Conservation (phyloP, 2,888 invertebrate genomes). For the Euzophera pinguis region DNA sequence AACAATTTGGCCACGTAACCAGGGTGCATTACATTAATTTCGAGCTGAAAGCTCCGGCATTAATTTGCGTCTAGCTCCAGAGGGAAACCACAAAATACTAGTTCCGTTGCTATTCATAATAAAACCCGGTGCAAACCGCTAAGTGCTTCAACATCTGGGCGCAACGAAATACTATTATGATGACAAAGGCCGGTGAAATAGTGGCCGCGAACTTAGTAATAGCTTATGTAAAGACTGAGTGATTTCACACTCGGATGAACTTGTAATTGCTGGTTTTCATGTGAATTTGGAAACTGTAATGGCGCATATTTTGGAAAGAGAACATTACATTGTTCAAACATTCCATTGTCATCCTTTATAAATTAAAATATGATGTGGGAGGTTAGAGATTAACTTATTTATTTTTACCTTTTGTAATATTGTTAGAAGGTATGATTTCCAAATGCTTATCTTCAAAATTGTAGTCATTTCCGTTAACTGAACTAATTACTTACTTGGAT, state of each 20-base stretch:
- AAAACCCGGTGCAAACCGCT: slow-evolving; percentile 72
- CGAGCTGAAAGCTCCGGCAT: slow-evolving; percentile 73
- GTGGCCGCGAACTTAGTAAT: slow-evolving; percentile 21
- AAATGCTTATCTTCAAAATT: too few relatives aligned
- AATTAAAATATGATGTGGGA: too few relatives aligned
- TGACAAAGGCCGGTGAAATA: slow-evolving; percentile 55
- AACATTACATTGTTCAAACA: too few relatives aligned
- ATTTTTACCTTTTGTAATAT: too few relatives aligned
- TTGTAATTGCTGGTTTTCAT: not conserved
- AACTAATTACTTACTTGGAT: too few relatives aligned
- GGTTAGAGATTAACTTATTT: too few relatives aligned
- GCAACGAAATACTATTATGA: slow-evolving; percentile 65
- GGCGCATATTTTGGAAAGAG: not conserved
- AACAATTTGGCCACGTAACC: slow-evolving; percentile 71
- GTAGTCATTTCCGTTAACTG: too few relatives aligned
- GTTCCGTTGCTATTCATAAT: slow-evolving; percentile 78
- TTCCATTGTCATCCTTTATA: too few relatives aligned
- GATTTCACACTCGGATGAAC: not conserved
- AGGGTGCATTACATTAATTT: slow-evolving; percentile 78
- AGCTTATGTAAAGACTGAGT: not conserved
- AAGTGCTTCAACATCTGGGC: slow-evolving; percentile 75
- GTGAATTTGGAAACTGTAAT: not conserved
- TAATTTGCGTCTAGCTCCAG: slow-evolving; percentile 73
- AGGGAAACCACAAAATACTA: slow-evolving; percentile 76
- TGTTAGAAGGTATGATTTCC: too few relatives aligned